phyloP scores from a whole-genome alignment of 2,888 invertebrate species.

The Drosophila silvestris region DNA sequence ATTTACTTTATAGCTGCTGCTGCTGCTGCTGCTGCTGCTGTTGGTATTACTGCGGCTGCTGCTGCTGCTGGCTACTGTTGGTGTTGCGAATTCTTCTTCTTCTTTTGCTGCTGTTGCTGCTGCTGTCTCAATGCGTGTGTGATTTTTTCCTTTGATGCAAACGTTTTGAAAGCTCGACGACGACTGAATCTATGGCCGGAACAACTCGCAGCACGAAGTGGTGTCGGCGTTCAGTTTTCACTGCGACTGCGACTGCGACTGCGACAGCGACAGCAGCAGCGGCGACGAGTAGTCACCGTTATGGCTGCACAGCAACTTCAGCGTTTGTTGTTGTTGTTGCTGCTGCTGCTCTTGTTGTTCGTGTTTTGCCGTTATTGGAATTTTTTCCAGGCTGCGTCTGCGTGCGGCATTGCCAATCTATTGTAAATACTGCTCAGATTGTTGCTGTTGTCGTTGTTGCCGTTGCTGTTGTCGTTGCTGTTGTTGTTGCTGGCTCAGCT shows the following conservation, averaged over 20 bases:
- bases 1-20: slow-evolving; percentile 45
- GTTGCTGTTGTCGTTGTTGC: slow-evolving; percentile 16
- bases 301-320: slow-evolving; percentile 65
- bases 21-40: slow-evolving; percentile 48
- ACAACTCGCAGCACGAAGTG: slow-evolving; percentile 74
- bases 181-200: slow-evolving; percentile 81
- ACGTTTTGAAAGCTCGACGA: slow-evolving; percentile 85
- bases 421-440: slow-evolving; percentile 32
- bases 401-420: slow-evolving; percentile 52
- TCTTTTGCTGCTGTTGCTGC: slow-evolving; percentile 42
- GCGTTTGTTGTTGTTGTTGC: slow-evolving; percentile 31
- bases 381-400: slow-evolving; percentile 70
- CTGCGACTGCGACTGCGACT: slow-evolving; percentile 25
- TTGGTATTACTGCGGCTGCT: slow-evolving; percentile 44
- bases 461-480: slow-evolving; percentile 5
- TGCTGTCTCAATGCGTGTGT: slow-evolving; percentile 42
- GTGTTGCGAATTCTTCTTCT: slow-evolving; percentile 51
- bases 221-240: slow-evolving; percentile 26
- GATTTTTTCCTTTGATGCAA: slow-evolving; percentile 75
- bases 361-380: slow-evolving; percentile 62
- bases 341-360: slow-evolving; percentile 24
- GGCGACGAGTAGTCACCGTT: slow-evolving; percentile 56
- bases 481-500: slow-evolving; percentile 53
- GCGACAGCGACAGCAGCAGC: slow-evolving; percentile 38
- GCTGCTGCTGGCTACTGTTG: slow-evolving; percentile 43